Evolutionary conservation across 2,113 vertebrate genomes (phyloP).

Genomic region (Turnix velox): DNA sequence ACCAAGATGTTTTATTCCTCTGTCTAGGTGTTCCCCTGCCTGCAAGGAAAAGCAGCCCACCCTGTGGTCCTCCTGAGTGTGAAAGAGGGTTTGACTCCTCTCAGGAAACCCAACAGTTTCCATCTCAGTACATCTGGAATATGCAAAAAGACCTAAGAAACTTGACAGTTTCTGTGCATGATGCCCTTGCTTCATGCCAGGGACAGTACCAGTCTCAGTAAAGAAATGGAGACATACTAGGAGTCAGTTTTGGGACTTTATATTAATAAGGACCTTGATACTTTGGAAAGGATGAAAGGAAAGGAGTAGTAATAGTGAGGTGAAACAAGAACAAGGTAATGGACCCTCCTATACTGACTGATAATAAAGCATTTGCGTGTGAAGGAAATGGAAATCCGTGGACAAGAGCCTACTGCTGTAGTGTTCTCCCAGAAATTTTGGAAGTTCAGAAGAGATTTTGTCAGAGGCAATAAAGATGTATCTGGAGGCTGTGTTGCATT

Average conservation of each 20-base stretch:
- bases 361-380: not conserved
- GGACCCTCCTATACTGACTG: not conserved
- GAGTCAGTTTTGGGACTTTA: not conserved
- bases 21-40: not conserved
- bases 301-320: not conserved
- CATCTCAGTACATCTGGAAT: not conserved
- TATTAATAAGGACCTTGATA: not conserved
- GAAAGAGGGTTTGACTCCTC: not conserved
- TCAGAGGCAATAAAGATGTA: not conserved
- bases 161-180: not conserved
- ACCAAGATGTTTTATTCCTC: not conserved
- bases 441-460: conserved; percentile 13
- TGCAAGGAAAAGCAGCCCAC: not conserved
- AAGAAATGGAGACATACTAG: not conserved
- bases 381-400: conserved; percentile 3
- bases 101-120: not conserved
- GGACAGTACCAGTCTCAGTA: not conserved
- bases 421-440: not conserved
- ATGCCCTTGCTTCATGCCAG: not conserved
- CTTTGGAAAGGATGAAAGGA: not conserved
- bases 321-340: not conserved
- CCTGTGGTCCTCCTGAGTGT: not conserved
- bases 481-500: conserved; percentile 7
- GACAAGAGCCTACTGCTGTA: not conserved
- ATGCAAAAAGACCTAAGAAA: not conserved